Base-by-base conservation (phyloP, 2,797 vertebrate genomes). In the Silurus lanzhouensis region DNA sequence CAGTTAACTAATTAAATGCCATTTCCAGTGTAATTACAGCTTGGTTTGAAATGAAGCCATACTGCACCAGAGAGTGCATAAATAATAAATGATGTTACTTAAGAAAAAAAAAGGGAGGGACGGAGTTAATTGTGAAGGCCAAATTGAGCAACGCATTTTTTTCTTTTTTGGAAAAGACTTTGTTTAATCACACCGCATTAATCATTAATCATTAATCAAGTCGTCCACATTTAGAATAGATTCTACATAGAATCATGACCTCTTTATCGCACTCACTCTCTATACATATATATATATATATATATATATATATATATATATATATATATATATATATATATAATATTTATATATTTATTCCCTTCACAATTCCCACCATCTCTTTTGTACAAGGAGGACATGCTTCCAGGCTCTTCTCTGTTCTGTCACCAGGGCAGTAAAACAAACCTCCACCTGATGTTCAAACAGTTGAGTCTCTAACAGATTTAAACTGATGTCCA, bases 1-100 rank as follows among this genome's bases (percentile, higher is more conserved):
- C 90, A 89, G 91, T 86, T 38, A 87, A 91, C 89, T 91, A 91
- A 93, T 93, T 83, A 89, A 92, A 92, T 89, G 63, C 63, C 86
- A 91, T 88, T 90, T 85, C 90, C 63, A 80, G 71, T 83, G 72
- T 89, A 90, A 92, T 93, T 92, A 90, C 87, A 61, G 87, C 61
- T 57, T 52, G 82, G 83, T 91, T 87, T 81, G 86, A 75, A 89
- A 87, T 72, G 4, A 89, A 88, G 55, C 64, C 76, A 57, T 77
- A 67, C 68, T 27, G 74, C 44, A n/a, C 70, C 25, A 64, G 52
- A 64, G 52, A 85, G 76, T 76, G 58, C 25, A 88, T 88, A 60
- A 90, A 90, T 90, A 84, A 89, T 90, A 63, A 82, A 81, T 84
- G n/a, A 64, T 9, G 75, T 82, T 66, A 66, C 63, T 83, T 67